Conservation (phyloP, 2,113 vertebrate genomes). For the Percina caprodes region DNA sequence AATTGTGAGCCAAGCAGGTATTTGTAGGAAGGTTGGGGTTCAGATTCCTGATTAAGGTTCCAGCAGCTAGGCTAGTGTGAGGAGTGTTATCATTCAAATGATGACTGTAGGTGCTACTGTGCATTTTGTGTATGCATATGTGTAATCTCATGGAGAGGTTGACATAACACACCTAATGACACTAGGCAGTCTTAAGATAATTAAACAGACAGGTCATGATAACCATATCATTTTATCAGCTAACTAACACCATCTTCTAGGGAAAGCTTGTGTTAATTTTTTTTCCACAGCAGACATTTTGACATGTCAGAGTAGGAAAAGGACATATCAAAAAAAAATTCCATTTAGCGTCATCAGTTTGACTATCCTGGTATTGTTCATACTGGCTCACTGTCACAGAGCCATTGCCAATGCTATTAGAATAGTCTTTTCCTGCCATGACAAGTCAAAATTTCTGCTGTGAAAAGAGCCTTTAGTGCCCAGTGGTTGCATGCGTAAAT, state of each 20-base stretch:
- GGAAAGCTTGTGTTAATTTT: neutral
- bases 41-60: neutral
- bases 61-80: neutral
- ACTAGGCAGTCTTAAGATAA: neutral
- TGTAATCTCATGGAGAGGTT: neutral
- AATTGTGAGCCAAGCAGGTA: neutral
- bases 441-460: neutral
- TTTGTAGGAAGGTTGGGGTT: neutral
- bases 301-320: neutral
- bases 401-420: neutral
- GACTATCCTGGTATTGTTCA: neutral
- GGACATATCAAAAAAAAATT: neutral
- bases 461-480: neutral
- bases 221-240: rapidly evolving
- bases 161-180: neutral
- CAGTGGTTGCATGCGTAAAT: neutral
- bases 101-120: neutral
- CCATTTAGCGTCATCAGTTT: neutral
- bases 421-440: neutral
- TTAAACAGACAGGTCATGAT: neutral
- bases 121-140: neutral
- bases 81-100: neutral
- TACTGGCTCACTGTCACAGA: neutral
- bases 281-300: neutral
- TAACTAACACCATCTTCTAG: neutral